Conservation (phyloP, 2,113 vertebrate species). For the Solea solea region DNA sequence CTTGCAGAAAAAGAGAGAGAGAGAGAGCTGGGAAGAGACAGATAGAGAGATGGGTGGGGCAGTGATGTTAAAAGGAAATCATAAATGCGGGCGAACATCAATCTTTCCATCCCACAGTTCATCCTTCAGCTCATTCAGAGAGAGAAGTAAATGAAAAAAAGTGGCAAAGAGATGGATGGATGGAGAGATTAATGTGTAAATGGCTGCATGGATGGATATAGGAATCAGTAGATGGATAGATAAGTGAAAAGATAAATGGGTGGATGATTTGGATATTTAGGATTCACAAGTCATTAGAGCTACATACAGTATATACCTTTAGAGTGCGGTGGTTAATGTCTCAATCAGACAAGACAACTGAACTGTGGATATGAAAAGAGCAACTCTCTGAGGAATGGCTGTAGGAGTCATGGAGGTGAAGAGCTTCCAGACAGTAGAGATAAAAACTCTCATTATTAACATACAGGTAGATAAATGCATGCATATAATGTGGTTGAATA, state of each 20-base stretch:
- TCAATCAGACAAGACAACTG: no score
- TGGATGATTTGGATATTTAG: slow-evolving; percentile 47
- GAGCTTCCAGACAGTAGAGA: not conserved
- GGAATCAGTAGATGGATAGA: slow-evolving; percentile 40
- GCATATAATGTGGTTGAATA: not conserved
- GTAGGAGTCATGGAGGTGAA: slow-evolving; percentile 21
- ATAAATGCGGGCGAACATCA: slow-evolving; percentile 43
- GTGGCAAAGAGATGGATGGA: slow-evolving; percentile 41
- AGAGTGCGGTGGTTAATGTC: not conserved
- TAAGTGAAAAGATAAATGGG: slow-evolving; percentile 46
- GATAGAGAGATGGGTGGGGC: slow-evolving; percentile 21
- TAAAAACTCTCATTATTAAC: not conserved
- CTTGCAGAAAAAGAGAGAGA: not conserved
- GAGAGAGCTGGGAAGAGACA: slow-evolving; percentile 21
- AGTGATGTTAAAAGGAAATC: slow-evolving; percentile 33
- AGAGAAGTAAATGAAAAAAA: slow-evolving; percentile 62
- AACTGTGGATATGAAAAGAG: not conserved
- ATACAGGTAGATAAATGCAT: not conserved
- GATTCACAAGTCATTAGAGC: slow-evolving; percentile 46
- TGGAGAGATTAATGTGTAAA: slow-evolving; percentile 49
- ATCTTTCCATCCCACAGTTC: slow-evolving; percentile 43
- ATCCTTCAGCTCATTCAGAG: slow-evolving; percentile 39
- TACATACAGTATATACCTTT: slow-evolving; percentile 20
- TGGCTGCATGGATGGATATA: slow-evolving; percentile 33
- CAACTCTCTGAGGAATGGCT: slow-evolving; percentile 18